Percentiles rank a stretch among this genome's conserved stretches.
These are phyloP conservation scores for Arenaria interpres DNA, from an alignment of 2,113 vertebrate genomes.

Conservation along the genomic window DNA sequence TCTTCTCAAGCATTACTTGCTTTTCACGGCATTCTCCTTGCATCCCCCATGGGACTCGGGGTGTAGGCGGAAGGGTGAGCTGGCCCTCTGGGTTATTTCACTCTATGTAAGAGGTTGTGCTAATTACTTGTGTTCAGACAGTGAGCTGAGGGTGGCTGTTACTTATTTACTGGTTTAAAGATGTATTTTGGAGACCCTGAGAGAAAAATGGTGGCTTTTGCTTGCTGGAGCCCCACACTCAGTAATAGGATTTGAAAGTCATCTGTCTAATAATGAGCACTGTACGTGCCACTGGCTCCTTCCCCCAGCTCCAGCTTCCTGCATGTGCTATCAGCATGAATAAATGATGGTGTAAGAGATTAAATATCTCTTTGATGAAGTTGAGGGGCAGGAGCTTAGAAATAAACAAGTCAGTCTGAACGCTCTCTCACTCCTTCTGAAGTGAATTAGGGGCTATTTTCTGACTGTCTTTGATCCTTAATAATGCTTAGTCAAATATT, in stretches of 20 bases:
- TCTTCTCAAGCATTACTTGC: accelerated
- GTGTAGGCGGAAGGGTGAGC: not conserved
- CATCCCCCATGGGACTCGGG: accelerated
- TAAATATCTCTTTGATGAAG: not conserved
- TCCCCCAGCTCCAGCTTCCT: not conserved
- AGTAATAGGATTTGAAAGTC: not conserved
- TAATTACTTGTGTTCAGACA: not conserved
- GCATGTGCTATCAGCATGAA: not conserved
- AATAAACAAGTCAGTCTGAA: not conserved
- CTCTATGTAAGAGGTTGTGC: accelerated
- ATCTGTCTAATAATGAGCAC: not conserved
- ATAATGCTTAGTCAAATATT: constrained; percentile 23
- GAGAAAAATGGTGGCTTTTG: not conserved
- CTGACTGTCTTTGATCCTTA: constrained; percentile 3
- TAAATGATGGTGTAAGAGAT: not conserved
- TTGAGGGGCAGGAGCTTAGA: not conserved
- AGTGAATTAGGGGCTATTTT: not conserved
- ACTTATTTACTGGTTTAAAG: not conserved
- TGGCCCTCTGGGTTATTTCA: accelerated
- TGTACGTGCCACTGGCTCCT: not conserved
- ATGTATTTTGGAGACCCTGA: not conserved
- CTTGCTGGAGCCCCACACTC: not conserved
- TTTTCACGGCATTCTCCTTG: accelerated
- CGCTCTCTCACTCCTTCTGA: not conserved
- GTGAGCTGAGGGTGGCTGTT: not conserved